Percentiles rank a stretch among this genome's conserved stretches.
Conservation (phyloP, 1,140 invertebrate species). For the Anoplophora glabripennis region DNA sequence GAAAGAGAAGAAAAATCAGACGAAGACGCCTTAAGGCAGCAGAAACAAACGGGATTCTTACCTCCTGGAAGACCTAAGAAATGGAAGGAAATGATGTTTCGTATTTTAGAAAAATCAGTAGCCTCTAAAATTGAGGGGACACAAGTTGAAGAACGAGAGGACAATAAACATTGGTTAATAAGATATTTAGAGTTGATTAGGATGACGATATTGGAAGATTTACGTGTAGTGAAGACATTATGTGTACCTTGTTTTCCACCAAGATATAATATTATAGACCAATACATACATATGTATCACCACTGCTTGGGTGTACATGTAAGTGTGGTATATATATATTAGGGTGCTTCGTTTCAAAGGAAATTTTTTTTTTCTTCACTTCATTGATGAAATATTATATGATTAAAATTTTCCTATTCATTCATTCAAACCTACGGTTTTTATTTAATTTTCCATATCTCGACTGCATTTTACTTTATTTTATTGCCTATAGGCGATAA, state of each 20-base stretch:
- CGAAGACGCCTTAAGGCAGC: slow-evolving; percentile 72
- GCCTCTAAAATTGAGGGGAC: slow-evolving; percentile 82
- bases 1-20: slow-evolving; percentile 94
- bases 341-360: background rate
- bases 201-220: slow-evolving; percentile 85
- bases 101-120: slow-evolving; percentile 82
- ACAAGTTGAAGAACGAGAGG: slow-evolving; percentile 84
- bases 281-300: slow-evolving; percentile 94
- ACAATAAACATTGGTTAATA: slow-evolving; percentile 96
- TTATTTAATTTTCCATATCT: background rate
- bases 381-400: too few species aligned
- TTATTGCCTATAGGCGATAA: too few species aligned
- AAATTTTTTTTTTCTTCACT: too few species aligned
- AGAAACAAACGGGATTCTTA: slow-evolving; percentile 82
- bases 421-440: background rate
- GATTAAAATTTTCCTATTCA: background rate
- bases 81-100: slow-evolving; percentile 85
- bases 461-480: too few species aligned
- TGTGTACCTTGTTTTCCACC: slow-evolving; percentile 95
- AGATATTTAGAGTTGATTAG: slow-evolving; percentile 69
- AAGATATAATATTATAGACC: slow-evolving; percentile 88
- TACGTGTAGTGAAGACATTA: slow-evolving; percentile 87
- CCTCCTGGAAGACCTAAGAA: slow-evolving; percentile 90
- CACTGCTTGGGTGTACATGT: slow-evolving; percentile 80
- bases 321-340: slow-evolving; percentile 45